These are phyloP conservation scores for Hoplodrina blanda DNA, from an alignment of 2,888 invertebrate genomes.

Conservation along the genomic window DNA sequence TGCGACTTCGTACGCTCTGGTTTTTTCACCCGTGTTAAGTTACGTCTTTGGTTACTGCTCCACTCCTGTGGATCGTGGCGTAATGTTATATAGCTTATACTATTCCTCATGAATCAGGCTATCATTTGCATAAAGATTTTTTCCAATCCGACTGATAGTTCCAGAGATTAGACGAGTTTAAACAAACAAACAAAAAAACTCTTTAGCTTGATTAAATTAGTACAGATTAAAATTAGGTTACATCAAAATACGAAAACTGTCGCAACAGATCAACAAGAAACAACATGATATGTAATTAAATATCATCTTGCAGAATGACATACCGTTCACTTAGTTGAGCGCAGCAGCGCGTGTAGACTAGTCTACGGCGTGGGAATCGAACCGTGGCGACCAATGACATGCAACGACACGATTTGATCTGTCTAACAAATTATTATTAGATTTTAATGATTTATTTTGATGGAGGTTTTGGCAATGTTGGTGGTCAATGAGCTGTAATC, in stretches of 20 bases:
- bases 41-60: no score
- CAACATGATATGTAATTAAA: slow-evolving; percentile 59
- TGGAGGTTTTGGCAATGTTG: slow-evolving; percentile 15
- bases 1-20: no score
- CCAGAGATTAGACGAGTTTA: no score
- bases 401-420: slow-evolving; percentile 47
- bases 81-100: no score
- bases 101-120: no score
- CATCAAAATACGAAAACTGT: slow-evolving; percentile 21
- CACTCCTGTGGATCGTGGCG: no score
- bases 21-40: no score
- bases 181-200: no score
- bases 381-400: slow-evolving; percentile 62
- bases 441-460: slow-evolving; percentile 39
- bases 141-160: no score
- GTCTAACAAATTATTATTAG: slow-evolving; percentile 30
- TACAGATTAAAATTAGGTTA: neutral
- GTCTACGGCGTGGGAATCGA: slow-evolving; percentile 69
- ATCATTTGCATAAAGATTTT: no score
- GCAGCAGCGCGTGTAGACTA: slow-evolving; percentile 66
- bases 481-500: slow-evolving; percentile 22
- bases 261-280: slow-evolving; percentile 37
- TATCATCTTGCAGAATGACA: slow-evolving; percentile 62
- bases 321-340: slow-evolving; percentile 57
- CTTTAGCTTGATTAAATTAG: no score